These are phyloP conservation scores for Notechis scutatus DNA, from an alignment of 2,113 vertebrate genomes.

Conservation along the genomic window DNA sequence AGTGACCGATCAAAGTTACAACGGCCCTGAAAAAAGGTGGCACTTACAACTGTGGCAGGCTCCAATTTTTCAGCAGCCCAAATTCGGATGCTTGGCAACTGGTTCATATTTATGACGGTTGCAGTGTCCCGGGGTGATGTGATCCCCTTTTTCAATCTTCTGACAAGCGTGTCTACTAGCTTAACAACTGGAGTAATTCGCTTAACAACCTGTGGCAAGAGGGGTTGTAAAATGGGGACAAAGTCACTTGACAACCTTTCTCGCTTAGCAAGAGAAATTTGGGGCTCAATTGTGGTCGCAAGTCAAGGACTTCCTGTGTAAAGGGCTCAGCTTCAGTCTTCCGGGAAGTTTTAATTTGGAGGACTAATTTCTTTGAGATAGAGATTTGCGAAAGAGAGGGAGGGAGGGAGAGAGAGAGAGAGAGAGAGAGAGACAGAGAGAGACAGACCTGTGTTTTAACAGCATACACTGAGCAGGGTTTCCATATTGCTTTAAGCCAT, in stretches of 20 bases:
- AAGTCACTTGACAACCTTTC: background rate
- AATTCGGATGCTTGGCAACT: background rate
- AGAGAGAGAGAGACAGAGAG: too few species aligned
- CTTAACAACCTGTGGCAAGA: background rate
- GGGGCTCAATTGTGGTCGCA: background rate
- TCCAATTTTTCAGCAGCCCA: too few species aligned
- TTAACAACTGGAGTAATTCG: too few species aligned
- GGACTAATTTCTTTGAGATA: background rate
- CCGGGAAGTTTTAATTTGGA: background rate
- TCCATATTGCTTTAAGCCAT: background rate
- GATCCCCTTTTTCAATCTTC: background rate
- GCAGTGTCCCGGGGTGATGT: too few species aligned
- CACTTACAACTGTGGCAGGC: too few species aligned
- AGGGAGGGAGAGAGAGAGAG: too few species aligned
- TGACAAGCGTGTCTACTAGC: background rate
- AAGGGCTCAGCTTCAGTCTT: background rate
- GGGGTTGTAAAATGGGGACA: background rate
- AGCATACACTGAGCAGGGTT: background rate
- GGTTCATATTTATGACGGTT: background rate
- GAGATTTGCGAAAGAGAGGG: background rate
- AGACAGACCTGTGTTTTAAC: background rate
- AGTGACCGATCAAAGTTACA: background rate
- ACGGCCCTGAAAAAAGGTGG: background rate
- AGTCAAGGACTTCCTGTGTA: background rate
- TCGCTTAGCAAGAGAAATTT: background rate